phyloP scores from a whole-genome alignment of 2,888 invertebrate genomes.

The Sipha maydis region DNA sequence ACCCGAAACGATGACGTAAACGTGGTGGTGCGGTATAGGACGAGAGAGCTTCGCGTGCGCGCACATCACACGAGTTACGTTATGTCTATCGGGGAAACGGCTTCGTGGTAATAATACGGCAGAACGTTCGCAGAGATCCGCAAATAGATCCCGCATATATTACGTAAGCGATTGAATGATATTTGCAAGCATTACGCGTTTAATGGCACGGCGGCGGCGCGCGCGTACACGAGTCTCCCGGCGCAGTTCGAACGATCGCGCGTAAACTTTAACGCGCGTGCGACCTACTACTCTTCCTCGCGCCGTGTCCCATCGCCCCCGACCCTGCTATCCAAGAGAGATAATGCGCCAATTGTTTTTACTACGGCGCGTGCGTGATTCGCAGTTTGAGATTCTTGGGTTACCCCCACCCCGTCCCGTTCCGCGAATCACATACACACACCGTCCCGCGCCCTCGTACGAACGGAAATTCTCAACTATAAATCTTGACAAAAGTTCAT shows the following conservation, averaged over 20 bases:
- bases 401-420: neutral
- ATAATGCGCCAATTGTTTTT: neutral
- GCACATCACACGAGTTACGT: no score
- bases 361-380: neutral
- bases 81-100: no score
- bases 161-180: neutral
- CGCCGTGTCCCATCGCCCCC: no score
- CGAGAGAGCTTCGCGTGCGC: no score
- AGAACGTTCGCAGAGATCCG: neutral
- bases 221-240: no score
- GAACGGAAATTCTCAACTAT: slow-evolving; percentile 24
- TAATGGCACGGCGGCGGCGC: neutral
- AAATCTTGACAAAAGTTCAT: slow-evolving; percentile 37
- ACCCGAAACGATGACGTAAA: no score
- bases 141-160: neutral
- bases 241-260: neutral
- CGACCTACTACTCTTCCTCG: no score
- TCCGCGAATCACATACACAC: no score
- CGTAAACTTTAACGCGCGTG: neutral
- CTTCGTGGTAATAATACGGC: neutral
- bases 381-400: neutral
- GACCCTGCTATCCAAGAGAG: neutral
- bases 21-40: no score
- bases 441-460: neutral
- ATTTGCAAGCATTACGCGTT: neutral